Evolutionary conservation across 2,113 vertebrate genomes (phyloP).

Genomic region (Pitta sordida): DNA sequence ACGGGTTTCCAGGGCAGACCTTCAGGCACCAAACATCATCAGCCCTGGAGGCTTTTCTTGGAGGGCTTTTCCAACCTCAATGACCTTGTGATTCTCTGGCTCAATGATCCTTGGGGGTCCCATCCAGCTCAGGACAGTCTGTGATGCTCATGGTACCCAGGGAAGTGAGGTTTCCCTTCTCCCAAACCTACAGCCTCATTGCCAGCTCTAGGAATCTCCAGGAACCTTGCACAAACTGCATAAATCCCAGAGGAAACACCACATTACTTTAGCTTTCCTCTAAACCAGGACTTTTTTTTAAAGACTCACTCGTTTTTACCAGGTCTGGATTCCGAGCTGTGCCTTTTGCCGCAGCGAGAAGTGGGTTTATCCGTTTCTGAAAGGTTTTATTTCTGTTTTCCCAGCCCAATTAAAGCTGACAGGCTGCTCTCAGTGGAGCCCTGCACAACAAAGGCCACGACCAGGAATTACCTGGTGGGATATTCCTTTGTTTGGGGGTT

Average conservation of each 20-base stretch:
- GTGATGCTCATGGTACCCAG: background rate
- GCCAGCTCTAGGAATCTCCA: background rate
- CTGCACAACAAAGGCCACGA: conserved; percentile 39
- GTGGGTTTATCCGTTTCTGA: conserved; percentile 53
- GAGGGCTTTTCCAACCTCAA: background rate
- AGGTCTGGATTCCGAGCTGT: background rate
- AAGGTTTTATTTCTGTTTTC: conserved; percentile 35
- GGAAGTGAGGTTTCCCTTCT: background rate
- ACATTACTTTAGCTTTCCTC: background rate
- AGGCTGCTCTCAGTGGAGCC: conserved; percentile 53
- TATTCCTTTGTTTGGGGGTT: conserved; percentile 11
- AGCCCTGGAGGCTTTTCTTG: background rate
- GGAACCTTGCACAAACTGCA: background rate
- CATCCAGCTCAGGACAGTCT: background rate
- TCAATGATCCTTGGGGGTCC: background rate
- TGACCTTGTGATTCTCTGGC: background rate
- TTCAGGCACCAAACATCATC: fast-evolving
- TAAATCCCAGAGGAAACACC: background rate
- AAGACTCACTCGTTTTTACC: background rate
- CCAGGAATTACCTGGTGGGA: conserved; percentile 22
- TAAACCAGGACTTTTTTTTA: background rate
- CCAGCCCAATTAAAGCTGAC: conserved; percentile 66
- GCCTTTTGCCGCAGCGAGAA: background rate
- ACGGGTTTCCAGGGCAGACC: too few relatives aligned
- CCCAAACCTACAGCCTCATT: background rate